These are phyloP conservation scores for Eupsilia transversa DNA, from an alignment of 2,888 invertebrate genomes.

Conservation along the genomic window DNA sequence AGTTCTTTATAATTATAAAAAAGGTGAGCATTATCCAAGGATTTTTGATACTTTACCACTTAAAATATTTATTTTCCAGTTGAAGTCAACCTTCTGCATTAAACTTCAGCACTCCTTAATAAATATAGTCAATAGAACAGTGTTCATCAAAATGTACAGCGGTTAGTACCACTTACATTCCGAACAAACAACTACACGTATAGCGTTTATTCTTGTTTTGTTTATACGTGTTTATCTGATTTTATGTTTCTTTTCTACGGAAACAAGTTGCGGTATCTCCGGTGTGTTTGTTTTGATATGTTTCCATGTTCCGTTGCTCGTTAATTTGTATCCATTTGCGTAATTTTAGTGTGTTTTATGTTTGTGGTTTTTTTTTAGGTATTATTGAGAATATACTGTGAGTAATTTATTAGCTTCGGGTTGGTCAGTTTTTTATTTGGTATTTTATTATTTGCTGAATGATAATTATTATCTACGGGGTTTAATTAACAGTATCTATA, in stretches of 20 bases:
- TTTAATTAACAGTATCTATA: no score
- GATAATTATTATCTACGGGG: not conserved
- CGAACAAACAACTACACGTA: constrained; percentile 9
- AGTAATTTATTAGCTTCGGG: constrained; percentile 18
- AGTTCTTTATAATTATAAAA: not conserved
- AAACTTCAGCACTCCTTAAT: constrained; percentile 13
- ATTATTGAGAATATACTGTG: constrained; percentile 9
- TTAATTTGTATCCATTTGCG: constrained; percentile 38
- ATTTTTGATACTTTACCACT: not conserved
- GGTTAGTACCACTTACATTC: constrained; percentile 23
- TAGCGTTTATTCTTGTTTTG: constrained; percentile 16
- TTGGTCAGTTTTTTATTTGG: no score
- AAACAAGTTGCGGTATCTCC: constrained; percentile 45
- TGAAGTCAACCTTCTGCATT: constrained; percentile 26
- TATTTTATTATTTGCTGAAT: not conserved
- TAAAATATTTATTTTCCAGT: not conserved
- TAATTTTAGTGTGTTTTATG: constrained; percentile 23
- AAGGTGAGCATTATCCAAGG: not conserved
- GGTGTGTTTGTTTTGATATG: constrained; percentile 46
- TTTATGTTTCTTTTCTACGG: constrained; percentile 38
- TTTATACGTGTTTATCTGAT: constrained; percentile 30
- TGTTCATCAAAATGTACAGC: constrained; percentile 38
- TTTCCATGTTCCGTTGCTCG: constrained; percentile 34
- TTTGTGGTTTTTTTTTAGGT: not conserved
- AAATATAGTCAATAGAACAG: constrained; percentile 13